Evolutionary conservation across 2,113 vertebrate species (phyloP).

Genomic region (Narcine bancroftii): DNA sequence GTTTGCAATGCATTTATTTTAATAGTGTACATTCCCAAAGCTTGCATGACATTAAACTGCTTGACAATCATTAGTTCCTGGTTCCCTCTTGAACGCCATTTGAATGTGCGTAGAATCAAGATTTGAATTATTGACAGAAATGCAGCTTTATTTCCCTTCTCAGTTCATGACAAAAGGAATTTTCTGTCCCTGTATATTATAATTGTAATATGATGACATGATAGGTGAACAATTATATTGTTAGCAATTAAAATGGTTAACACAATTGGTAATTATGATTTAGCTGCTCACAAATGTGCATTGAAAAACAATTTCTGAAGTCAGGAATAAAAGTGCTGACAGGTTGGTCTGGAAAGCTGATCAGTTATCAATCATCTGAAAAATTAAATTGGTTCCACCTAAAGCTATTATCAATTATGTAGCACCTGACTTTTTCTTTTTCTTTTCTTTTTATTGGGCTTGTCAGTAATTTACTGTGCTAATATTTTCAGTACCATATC

Average conservation of each 20-base stretch:
- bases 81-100: not conserved
- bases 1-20: not conserved
- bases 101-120: not conserved
- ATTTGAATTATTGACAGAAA: not conserved
- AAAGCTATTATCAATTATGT: constrained; percentile 36
- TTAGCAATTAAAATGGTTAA: constrained; percentile 8
- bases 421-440: constrained; percentile 15
- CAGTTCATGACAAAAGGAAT: not conserved
- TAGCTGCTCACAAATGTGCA: not conserved
- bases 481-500: constrained; percentile 33
- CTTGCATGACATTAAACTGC: not conserved
- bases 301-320: constrained; percentile 27
- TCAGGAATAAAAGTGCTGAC: not conserved
- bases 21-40: not conserved
- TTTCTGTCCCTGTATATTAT: not conserved
- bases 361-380: constrained; percentile 30
- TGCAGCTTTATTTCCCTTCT: not conserved
- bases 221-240: not conserved
- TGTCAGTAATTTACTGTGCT: constrained; percentile 24
- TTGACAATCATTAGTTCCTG: not conserved
- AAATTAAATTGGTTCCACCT: constrained; percentile 33
- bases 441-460: constrained; percentile 23
- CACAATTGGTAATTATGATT: constrained; percentile 14
- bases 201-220: not conserved
- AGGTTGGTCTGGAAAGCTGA: not conserved